phyloP scores from a whole-genome alignment of 2,797 vertebrate genomes.

The Sebastolobus altivelis region DNA sequence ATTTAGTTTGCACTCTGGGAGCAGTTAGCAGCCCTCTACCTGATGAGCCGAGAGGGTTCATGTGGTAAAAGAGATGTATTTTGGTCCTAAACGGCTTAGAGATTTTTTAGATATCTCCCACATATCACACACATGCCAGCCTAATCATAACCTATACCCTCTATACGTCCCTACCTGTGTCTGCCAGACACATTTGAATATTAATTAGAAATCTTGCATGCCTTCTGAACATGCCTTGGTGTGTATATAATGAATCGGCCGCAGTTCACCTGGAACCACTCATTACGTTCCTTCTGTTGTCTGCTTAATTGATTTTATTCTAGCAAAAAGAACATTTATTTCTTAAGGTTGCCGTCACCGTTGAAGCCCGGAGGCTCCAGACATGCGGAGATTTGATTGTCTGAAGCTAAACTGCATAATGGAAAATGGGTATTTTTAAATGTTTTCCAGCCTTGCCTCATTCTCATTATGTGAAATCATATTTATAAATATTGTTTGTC shows the following conservation, averaged over 20 bases:
- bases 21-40: not conserved
- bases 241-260: not conserved
- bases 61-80: not conserved
- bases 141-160: conserved; percentile 47
- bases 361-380: conserved; percentile 20
- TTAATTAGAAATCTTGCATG: conserved; percentile 24
- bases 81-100: not conserved
- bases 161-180: conserved; percentile 23
- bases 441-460: not conserved
- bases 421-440: conserved; percentile 4
- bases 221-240: not conserved
- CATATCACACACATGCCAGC: conserved; percentile 13
- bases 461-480: not conserved
- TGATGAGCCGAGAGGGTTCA: not conserved
- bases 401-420: conserved; percentile 22
- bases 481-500: conserved; percentile 7
- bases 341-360: not conserved
- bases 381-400: conserved; percentile 31
- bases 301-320: conserved; percentile 54
- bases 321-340: conserved; percentile 18
- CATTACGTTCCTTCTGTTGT: conserved; percentile 25
- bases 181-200: conserved; percentile 39
- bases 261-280: conserved; percentile 20
- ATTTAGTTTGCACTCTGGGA: not conserved
- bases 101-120: not conserved